A percentile compares a stretch with the other conserved stretches of the same genome.
Evolutionary conservation across 2,113 vertebrate species (phyloP).

Genomic region (Paratilapia polleni): DNA sequence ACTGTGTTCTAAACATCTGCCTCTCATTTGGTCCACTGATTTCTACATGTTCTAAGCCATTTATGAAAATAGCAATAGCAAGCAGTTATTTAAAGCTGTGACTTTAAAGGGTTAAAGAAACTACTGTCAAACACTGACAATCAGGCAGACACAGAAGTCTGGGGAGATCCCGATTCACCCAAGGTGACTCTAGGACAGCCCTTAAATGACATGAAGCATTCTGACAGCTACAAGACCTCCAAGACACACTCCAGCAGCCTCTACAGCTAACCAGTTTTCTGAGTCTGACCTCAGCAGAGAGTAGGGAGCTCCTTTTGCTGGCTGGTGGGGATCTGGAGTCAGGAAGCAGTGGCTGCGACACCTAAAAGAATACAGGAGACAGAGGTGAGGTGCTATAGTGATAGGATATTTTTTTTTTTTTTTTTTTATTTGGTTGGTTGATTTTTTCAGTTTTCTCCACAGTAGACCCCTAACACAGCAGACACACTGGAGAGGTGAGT

Average conservation of each 20-base stretch:
- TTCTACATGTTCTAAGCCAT: no score
- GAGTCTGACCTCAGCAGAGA: slow-evolving; percentile 56
- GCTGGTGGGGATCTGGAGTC: not conserved
- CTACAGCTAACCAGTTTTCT: not conserved
- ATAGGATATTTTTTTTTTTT: no score
- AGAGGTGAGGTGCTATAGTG: not conserved
- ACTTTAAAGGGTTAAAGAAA: not conserved
- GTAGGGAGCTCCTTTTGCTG: slow-evolving; percentile 11
- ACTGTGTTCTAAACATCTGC: not conserved
- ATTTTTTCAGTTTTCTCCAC: no score
- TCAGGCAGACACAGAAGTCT: not conserved
- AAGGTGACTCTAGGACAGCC: not conserved
- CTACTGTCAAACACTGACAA: not conserved
- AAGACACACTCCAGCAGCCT: not conserved
- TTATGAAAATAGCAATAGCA: not conserved
- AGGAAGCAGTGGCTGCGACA: slow-evolving; percentile 24
- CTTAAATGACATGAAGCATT: not conserved
- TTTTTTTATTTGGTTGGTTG: accelerated
- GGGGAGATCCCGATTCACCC: not conserved
- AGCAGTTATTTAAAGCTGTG: not conserved
- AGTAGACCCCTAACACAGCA: no score
- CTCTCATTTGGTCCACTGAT: no score
- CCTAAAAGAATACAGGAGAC: slow-evolving; percentile 52
- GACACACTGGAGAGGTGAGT: no score
- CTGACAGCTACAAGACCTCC: slow-evolving; percentile 35